phyloP scores from a whole-genome alignment of 2,797 vertebrate species.

The Lepilemur septentrionalis region DNA sequence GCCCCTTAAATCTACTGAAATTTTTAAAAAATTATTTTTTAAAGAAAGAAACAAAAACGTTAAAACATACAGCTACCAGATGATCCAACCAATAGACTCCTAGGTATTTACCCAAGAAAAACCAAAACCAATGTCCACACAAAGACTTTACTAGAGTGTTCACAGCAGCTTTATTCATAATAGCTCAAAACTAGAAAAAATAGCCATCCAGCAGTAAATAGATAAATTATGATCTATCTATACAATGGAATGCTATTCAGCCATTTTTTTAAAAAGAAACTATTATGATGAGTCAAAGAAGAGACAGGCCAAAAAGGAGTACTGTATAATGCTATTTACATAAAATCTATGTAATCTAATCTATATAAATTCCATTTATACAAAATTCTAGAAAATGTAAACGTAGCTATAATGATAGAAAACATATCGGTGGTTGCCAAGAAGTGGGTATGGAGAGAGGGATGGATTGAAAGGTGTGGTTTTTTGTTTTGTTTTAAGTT shows the following conservation, averaged over 20 bases:
- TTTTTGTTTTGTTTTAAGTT: slow-evolving; percentile 3
- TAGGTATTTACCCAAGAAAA: background rate
- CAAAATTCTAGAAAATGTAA: slow-evolving; percentile 29
- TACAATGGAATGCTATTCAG: background rate
- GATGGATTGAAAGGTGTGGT: background rate
- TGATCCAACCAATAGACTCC: background rate
- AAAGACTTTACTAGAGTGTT: background rate
- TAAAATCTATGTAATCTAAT: background rate
- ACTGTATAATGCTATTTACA: background rate
- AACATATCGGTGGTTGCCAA: background rate
- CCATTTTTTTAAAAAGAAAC: background rate
- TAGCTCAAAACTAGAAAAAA: background rate
- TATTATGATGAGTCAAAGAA: background rate
- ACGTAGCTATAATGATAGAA: slow-evolving; percentile 1
- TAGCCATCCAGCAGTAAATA: background rate
- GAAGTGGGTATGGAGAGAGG: background rate
- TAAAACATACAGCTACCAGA: background rate
- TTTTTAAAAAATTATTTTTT: background rate
- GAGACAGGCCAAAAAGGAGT: background rate
- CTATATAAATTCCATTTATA: background rate
- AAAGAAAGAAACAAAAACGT: background rate
- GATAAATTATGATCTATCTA: background rate
- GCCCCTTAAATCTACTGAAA: background rate
- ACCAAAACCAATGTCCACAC: background rate
- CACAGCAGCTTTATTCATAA: background rate